phyloP scores from a whole-genome alignment of 2,113 vertebrate genomes.

The Catharus fuscescens region DNA sequence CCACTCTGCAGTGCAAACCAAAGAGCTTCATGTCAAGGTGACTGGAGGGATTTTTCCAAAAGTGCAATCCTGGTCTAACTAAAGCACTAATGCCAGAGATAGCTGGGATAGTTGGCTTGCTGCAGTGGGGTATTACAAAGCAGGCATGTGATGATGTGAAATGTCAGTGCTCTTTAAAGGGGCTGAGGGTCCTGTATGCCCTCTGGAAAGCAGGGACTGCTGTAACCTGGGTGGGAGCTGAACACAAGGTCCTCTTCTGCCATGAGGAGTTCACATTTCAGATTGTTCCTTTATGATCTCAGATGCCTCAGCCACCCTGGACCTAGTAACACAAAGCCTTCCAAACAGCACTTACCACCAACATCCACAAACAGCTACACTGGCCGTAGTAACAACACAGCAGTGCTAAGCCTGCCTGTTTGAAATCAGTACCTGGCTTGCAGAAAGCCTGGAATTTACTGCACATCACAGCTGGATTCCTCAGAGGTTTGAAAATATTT shows the following conservation, averaged over 20 bases:
- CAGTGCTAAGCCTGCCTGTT: neutral
- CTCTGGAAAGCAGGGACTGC: neutral
- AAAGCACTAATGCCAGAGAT: neutral
- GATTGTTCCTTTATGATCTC: neutral
- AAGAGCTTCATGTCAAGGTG: neutral
- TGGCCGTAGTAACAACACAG: neutral
- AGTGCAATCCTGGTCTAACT: neutral
- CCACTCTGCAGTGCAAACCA: fast-evolving
- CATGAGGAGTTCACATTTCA: neutral
- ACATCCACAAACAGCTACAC: neutral
- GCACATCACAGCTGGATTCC: neutral
- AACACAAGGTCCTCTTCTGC: neutral
- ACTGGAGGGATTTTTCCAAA: neutral
- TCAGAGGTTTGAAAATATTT: neutral
- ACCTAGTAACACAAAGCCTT: neutral
- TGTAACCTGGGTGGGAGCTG: neutral
- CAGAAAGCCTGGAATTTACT: neutral
- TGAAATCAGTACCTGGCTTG: neutral
- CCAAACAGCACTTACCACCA: neutral
- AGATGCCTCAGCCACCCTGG: neutral
- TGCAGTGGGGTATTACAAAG: neutral
- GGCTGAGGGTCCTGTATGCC: fast-evolving
- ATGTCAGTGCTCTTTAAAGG: neutral
- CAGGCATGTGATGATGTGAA: neutral
- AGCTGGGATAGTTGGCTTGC: neutral